Evolutionary conservation across 2,113 vertebrate genomes (phyloP).

Genomic region (Oxygymnocypris stewartii): DNA sequence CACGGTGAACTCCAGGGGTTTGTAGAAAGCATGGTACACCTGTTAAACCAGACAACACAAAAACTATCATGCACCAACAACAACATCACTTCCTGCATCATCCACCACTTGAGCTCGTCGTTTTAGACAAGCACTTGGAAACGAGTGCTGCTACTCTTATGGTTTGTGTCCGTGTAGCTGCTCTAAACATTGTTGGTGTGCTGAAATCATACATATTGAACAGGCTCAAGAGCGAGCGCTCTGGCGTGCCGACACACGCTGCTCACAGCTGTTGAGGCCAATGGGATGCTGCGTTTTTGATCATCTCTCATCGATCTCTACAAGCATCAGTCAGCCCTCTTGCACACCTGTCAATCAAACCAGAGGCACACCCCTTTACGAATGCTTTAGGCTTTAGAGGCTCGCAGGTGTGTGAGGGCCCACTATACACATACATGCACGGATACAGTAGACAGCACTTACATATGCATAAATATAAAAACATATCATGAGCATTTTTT

Average conservation of each 20-base stretch:
- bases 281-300: slow-evolving; percentile 64
- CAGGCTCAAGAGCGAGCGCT: slow-evolving; percentile 20
- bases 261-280: slow-evolving; percentile 67
- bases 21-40: slow-evolving; percentile 95
- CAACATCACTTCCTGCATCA: not conserved
- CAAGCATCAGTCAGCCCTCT: slow-evolving; percentile 75
- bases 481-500: not conserved
- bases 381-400: slow-evolving; percentile 58
- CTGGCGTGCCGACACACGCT: slow-evolving; percentile 70
- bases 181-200: slow-evolving; percentile 23
- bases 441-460: slow-evolving; percentile 10
- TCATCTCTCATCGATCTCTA: slow-evolving; percentile 71
- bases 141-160: slow-evolving; percentile 7
- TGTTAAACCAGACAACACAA: slow-evolving; percentile 58
- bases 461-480: not conserved
- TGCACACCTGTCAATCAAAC: slow-evolving; percentile 67
- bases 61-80: not conserved
- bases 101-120: not conserved
- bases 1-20: slow-evolving; percentile 91
- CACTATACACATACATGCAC: slow-evolving; percentile 50
- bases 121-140: slow-evolving; percentile 14
- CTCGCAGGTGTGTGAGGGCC: slow-evolving; percentile 66
- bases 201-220: slow-evolving; percentile 25
- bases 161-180: slow-evolving; percentile 19
- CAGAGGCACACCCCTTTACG: slow-evolving; percentile 54